phyloP scores from a whole-genome alignment of 2,113 vertebrate species.

The Chauna torquata region DNA sequence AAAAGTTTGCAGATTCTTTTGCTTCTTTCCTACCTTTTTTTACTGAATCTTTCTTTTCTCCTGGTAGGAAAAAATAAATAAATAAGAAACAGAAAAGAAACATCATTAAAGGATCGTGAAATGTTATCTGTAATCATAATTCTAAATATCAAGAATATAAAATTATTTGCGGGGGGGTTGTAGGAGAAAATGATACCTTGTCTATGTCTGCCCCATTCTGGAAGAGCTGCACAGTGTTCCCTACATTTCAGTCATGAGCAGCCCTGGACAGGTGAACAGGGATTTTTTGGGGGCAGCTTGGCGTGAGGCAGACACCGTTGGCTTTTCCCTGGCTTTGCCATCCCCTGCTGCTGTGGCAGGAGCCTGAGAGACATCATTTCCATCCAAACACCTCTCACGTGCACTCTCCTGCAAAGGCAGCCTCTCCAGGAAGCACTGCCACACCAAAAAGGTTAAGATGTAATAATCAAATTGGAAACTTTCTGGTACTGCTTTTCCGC shows the following conservation, averaged over 20 bases:
- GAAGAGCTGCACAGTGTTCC: rapidly evolving
- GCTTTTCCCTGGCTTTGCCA: neutral
- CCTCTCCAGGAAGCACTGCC: neutral
- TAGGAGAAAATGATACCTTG: neutral
- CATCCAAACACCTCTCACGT: neutral
- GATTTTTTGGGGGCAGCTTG: rapidly evolving
- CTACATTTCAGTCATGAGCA: neutral
- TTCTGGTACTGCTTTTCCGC: neutral
- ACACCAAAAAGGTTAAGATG: neutral
- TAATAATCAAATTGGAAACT: conserved; percentile 26
- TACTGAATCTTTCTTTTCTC: neutral
- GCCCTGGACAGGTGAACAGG: neutral
- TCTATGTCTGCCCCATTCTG: neutral
- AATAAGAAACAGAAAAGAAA: neutral
- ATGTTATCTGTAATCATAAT: neutral
- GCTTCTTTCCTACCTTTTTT: neutral
- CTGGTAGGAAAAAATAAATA: neutral
- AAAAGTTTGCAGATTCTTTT: too few species aligned
- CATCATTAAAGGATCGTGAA: neutral
- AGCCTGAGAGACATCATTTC: neutral
- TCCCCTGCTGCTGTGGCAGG: rapidly evolving
- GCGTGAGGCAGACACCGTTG: rapidly evolving
- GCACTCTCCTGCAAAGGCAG: rapidly evolving
- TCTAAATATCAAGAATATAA: neutral
- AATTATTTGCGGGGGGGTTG: rapidly evolving